Evolutionary conservation across 2,797 vertebrate species (phyloP).

Genomic region (Thamnophis elegans): DNA sequence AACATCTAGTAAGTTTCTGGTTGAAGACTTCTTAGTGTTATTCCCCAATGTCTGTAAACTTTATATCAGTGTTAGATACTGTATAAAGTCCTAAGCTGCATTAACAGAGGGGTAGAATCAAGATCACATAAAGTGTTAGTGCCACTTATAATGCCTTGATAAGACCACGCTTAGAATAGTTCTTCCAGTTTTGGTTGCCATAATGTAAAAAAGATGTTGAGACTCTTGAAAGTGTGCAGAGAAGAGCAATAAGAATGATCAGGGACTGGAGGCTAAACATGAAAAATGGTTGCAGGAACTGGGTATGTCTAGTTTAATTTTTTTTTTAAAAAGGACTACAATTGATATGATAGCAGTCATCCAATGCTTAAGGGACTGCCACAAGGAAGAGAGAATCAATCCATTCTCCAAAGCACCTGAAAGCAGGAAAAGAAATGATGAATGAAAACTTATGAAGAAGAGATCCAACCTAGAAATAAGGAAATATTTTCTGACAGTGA

Average conservation of each 20-base stretch:
- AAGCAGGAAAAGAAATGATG: not conserved
- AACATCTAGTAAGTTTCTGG: not conserved
- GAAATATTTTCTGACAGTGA: not conserved
- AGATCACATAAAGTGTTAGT: not conserved
- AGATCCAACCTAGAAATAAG: not conserved
- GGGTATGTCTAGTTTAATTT: not conserved
- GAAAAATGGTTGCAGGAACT: not conserved
- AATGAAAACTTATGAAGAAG: not conserved
- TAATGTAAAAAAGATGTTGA: not conserved
- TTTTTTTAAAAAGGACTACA: not conserved
- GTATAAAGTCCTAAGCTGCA: not conserved
- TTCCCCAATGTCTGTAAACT: not conserved
- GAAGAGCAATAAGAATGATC: not conserved
- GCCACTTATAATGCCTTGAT: not conserved
- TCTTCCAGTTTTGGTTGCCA: not conserved
- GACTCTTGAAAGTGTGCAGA: not conserved
- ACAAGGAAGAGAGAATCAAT: not conserved
- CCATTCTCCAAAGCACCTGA: not conserved
- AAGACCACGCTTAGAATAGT: not conserved
- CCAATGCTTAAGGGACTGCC: not conserved
- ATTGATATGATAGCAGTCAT: not conserved
- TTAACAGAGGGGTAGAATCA: not conserved
- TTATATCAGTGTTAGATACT: not conserved
- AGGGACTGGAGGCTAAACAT: not conserved
- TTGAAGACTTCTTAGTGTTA: not conserved